Evolutionary conservation across 1,140 invertebrate species (phyloP).

Genomic region (Asbolus verrucosus): DNA sequence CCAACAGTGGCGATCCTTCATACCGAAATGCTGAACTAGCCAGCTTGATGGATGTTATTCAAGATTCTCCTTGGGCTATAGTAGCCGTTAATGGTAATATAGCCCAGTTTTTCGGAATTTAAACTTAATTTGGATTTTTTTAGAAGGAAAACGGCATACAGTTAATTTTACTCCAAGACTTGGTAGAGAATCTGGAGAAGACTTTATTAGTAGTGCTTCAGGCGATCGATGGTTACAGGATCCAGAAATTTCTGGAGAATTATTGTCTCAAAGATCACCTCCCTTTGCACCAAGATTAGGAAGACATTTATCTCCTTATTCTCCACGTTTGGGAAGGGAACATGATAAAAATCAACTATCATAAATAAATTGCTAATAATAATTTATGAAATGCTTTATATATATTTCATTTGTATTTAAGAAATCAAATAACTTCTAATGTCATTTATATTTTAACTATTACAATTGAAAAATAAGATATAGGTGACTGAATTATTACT

Average conservation of each 20-base stretch:
- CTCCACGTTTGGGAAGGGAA: constrained; percentile 49
- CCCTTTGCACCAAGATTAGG: constrained; percentile 54
- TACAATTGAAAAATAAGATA: no score
- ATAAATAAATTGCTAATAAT: not conserved
- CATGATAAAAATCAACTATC: constrained; percentile 24
- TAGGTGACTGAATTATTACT: no score
- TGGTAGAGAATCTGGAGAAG: constrained; percentile 47
- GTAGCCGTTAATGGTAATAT: constrained; percentile 45
- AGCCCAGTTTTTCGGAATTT: not conserved
- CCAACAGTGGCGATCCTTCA: constrained; percentile 20
- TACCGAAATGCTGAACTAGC: constrained; percentile 35
- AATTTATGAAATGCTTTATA: constrained; percentile 23
- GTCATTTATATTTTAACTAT: no score
- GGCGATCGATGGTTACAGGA: constrained; percentile 33
- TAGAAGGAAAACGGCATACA: constrained; percentile 48
- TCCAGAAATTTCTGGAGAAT: constrained; percentile 42
- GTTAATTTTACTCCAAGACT: constrained; percentile 51
- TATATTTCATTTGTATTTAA: constrained; percentile 31
- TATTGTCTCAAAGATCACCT: constrained; percentile 49
- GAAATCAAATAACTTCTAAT: constrained; percentile 11
- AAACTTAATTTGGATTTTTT: constrained; percentile 22
- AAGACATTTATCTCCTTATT: constrained; percentile 47
- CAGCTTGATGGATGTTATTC: constrained; percentile 42
- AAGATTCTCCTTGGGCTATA: constrained; percentile 50
- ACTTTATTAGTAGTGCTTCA: not conserved